Evolutionary conservation across 2,797 vertebrate species (phyloP), one percentile per base, ranked within the genome.

Genomic region (Allobates femoralis): DNA sequence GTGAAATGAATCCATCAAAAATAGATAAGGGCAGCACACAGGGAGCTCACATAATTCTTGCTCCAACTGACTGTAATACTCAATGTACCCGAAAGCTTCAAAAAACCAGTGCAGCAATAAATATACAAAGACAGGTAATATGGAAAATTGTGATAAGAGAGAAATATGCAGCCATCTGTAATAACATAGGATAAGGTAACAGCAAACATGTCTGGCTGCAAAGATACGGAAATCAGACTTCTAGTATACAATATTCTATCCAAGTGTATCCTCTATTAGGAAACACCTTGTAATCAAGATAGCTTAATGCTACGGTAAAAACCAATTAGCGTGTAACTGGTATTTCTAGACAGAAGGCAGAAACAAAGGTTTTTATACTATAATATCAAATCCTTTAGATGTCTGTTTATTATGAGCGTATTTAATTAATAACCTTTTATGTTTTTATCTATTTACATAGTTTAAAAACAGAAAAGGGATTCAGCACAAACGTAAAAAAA

Each of bases 121-220:
- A 92, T 89, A 92, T 91, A 92, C 92, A 92, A 90, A 92, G 58
- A 64, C 89, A 92, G 91, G 92, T 92, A 94, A 94, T 89, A 90
- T 93, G 92, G 93, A 93, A 94, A 93, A 0, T 89, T 88, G 89
- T 88, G 94, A 94, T 95, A 94, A 94, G 92, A 90, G 86, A 91
- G 91, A 94, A 92, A 92, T 94, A 92, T 92, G 89, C 79, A 86
- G 89, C 89, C 89, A 90, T 90, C 90, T 87, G 90, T 90, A 93
- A 91, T 88, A 87, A 91, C 87, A 93, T 91, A 89, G 91, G 90
- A 92, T 89, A 92, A 92, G 87, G 90, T 92, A 93, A 92, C 93
- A 92, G 92, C 92, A 91, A 90, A 93, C 89, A 91, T 90, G 90
- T 89, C 90, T 91, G 92, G 90, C 89, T 80, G 85, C 90, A 92